Conservation (phyloP, 2,888 invertebrate genomes). For the Dryomyza anilis region DNA sequence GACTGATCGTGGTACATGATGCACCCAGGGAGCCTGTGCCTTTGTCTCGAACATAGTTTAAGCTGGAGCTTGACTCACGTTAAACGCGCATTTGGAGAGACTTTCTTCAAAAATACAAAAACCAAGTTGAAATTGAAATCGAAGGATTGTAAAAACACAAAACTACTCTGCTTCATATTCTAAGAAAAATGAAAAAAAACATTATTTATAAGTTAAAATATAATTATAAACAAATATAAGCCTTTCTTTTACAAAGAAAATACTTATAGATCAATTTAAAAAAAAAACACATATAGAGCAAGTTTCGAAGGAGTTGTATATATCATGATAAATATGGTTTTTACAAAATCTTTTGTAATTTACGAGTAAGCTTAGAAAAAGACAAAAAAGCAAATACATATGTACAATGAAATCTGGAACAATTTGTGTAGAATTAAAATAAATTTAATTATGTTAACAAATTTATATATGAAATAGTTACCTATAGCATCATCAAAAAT, state of each 20-base stretch:
- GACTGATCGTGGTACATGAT: conserved; percentile 45
- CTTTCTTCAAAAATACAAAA: background rate
- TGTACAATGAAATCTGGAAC: background rate
- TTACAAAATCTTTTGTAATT: conserved; percentile 1
- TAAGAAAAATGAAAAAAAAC: background rate
- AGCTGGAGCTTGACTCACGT: background rate
- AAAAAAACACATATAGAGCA: background rate
- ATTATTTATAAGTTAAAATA: background rate
- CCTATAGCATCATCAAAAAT: background rate
- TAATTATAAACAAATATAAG: background rate
- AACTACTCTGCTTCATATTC: too few relatives aligned
- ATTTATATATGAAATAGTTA: background rate
- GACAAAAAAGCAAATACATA: background rate
- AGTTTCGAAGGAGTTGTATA: conserved; percentile 7
- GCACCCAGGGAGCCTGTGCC: background rate
- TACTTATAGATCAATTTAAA: background rate
- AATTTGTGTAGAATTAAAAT: background rate
- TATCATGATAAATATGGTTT: background rate
- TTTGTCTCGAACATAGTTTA: conserved; percentile 2
- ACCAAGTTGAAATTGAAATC: background rate
- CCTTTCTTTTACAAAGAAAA: conserved; percentile 21
- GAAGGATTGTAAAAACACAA: background rate
- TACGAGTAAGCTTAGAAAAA: background rate
- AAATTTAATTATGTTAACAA: background rate
- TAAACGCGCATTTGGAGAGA: background rate